These are phyloP conservation scores for Xiphias gladius DNA, from an alignment of 2,113 vertebrate species.

Conservation along the genomic window DNA sequence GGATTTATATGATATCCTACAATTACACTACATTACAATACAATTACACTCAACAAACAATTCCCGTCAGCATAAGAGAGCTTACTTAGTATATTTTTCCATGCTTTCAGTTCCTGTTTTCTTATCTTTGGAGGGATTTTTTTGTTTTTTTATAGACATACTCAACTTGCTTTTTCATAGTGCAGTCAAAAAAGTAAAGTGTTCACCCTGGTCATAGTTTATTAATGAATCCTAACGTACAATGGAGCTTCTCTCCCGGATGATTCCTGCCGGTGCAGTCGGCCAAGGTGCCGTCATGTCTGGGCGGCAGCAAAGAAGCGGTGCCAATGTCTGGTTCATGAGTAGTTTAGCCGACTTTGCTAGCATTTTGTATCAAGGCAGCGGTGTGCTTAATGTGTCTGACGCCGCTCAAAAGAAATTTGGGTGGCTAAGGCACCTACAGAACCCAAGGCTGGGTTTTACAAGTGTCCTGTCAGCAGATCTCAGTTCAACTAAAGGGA, in stretches of 20 bases:
- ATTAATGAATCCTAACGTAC: neutral
- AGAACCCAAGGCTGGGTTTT: conserved; percentile 9
- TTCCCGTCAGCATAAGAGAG: too few relatives aligned
- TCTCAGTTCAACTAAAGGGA: neutral
- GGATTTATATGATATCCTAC: too few relatives aligned
- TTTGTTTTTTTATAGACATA: too few relatives aligned
- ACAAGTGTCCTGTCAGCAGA: neutral
- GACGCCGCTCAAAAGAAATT: conserved; percentile 4
- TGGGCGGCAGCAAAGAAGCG: too few relatives aligned
- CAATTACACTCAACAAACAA: too few relatives aligned
- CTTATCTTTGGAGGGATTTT: too few relatives aligned
- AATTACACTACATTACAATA: too few relatives aligned
- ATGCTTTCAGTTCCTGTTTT: too few relatives aligned
- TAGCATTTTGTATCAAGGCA: too few relatives aligned
- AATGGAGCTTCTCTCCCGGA: neutral
- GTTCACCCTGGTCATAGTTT: neutral
- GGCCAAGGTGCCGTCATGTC: too few relatives aligned
- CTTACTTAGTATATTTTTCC: too few relatives aligned
- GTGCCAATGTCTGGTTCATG: neutral
- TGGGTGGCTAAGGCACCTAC: neutral
- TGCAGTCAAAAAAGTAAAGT: neutral
- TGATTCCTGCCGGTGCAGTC: neutral
- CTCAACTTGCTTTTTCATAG: too few relatives aligned
- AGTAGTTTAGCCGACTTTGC: neutral
- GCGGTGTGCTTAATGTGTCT: neutral